These are phyloP conservation scores for Argya squamiceps DNA, from an alignment of 2,797 vertebrate genomes.

Conservation along the genomic window DNA sequence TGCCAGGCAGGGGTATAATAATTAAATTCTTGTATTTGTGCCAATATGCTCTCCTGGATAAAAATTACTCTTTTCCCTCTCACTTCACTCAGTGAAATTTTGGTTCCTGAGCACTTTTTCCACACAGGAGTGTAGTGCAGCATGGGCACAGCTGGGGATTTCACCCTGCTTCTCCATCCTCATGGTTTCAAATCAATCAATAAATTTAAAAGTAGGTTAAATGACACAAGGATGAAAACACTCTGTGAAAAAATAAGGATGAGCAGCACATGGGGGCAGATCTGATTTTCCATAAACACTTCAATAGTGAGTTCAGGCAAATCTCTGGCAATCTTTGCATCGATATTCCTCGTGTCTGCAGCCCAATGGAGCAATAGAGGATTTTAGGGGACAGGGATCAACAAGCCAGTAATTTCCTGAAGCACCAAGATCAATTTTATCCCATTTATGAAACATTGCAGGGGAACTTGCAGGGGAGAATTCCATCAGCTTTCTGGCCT, in stretches of 20 bases:
- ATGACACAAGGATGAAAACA: background rate
- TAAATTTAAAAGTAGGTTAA: background rate
- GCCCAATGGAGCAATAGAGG: background rate
- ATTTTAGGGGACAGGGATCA: background rate
- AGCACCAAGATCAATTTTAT: background rate
- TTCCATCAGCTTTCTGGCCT: background rate
- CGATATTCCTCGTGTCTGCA: background rate
- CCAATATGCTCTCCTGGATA: background rate
- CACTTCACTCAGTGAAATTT: background rate
- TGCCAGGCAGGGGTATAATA: background rate
- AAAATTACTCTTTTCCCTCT: background rate
- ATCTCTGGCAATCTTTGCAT: background rate
- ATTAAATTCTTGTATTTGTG: background rate
- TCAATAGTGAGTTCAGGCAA: background rate
- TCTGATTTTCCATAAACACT: background rate
- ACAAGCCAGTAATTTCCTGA: background rate
- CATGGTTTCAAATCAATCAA: background rate
- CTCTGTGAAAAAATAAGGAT: background rate
- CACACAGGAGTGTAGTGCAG: too few species aligned
- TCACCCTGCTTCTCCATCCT: background rate
- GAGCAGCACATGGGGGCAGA: rapidly evolving
- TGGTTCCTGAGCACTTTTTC: background rate
- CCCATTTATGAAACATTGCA: background rate
- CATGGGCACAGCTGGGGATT: background rate
- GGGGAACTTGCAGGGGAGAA: background rate